Evolutionary conservation across 2,888 invertebrate species (phyloP), one percentile per base, ranked within the genome.

Genomic region (Tuta absoluta): DNA sequence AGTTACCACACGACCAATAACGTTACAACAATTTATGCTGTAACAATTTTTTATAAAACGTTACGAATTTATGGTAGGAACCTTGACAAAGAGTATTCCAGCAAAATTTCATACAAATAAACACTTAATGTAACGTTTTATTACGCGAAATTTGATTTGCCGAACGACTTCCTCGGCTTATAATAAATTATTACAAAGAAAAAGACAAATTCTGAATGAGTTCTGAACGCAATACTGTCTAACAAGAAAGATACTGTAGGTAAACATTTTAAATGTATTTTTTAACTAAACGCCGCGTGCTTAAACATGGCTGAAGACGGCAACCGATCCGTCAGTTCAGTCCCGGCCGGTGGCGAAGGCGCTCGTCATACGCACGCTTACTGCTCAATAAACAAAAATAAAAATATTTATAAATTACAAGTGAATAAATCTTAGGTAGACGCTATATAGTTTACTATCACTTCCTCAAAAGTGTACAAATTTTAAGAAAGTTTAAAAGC

Each of bases 261-360:
- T 58, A 58, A 56, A 56, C 58, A 37, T n/a, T 11, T 41, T 8
- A 74, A 75, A 78, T 75, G 4, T 79, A 84, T 87, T 87, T 86
- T 82, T 82, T 81, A 77, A 74, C 45, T 23, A 24, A 60, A 38
- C 61, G 45, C 56, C 60, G 49, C 61, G 49, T 61, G 89, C 85
- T 85, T 87, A 85, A 88, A 89, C 87, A 89, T 86, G 71, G 68
- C 73, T 75, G 80, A 73, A 77, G 82, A 77, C 78, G 74, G 69
- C 79, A 74, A 28, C 63, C 86, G 87, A 90, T 89, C 89, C 56
- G 56, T 56, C 59, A 59, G 60, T 60, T 38, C 37, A 62, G 33
- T 38, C 53, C 41, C 53, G 53, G 17, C 86, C 86, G 79, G 76
- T 78, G 83, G 70, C 78, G 81, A 76, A 70, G 75, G 76, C 85